Evolutionary conservation across 2,888 invertebrate species (phyloP), one percentile per base, ranked within the genome.

Genomic region (Nineta flava): DNA sequence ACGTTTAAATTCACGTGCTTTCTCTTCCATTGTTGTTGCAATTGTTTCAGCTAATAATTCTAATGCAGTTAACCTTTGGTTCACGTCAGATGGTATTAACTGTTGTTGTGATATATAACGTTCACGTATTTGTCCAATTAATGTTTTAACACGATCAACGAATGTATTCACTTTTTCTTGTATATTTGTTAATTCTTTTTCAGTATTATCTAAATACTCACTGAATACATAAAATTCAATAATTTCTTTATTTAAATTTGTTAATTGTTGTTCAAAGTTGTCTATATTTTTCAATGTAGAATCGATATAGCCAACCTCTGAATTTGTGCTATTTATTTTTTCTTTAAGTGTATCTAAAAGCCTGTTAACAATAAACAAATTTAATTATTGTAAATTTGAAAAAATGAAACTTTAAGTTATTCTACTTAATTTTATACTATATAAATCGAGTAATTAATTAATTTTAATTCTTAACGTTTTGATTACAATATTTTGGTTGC

Each of bases 1-100:
- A 55, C 88, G 81, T 65, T 88, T 87, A 69, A 86, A 84, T 65
- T 90, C 88, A 63, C 86, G 77, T 61, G 84, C 82, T 66, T 88
- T 88, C 61, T 87, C 87, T 62, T 90, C 91, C 85, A 92, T 86
- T 47, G 79, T 78, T 59, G 81, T 81, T 48, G 78, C 75, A 50
- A 87, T 73, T 54, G 82, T 79, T 67, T 93, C 92, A 46, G 84
- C 77, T 50, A 85, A 73, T 56, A 92, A 69, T 68, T 92, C 92
- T 60, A 92, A 72, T 54, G 83, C 77, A 47, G 87, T 87, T 57
- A 91, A 71, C 69, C 87, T 80, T 67, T 87, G 84, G 53, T 77
- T 76, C 55, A 87, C 75, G 73, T 90, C 88, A 55, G 81, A 81
- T 52, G 90, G 83, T 54, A 77, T 65, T 43, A 73, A 61, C 57